Percentiles rank a stretch among this genome's conserved stretches.
Conservation (phyloP, 2,113 vertebrate species). For the Ceuthmochares aereus region DNA sequence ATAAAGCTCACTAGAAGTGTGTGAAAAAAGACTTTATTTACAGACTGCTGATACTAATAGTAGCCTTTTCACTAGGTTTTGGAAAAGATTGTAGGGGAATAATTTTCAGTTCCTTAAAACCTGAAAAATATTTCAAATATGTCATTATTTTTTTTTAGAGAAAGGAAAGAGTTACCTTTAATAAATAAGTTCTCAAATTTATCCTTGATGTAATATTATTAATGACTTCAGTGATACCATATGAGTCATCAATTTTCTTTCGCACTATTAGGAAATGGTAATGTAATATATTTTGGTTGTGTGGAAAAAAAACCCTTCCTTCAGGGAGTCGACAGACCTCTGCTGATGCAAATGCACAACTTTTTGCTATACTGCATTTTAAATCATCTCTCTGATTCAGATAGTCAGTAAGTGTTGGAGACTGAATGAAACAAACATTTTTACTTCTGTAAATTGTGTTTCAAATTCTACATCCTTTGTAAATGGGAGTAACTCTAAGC, state of each 20-base stretch:
- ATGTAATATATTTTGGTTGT: background rate
- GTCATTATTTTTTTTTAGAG: background rate
- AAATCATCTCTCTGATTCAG: background rate
- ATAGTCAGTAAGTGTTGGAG: background rate
- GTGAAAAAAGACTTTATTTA: background rate
- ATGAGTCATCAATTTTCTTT: background rate
- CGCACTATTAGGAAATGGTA: background rate
- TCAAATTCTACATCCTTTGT: background rate
- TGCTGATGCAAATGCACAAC: background rate
- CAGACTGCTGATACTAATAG: background rate
- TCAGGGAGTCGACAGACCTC: background rate
- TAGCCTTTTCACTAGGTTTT: background rate
- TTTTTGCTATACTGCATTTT: background rate
- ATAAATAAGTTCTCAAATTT: background rate
- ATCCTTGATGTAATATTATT: background rate
- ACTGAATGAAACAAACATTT: background rate
- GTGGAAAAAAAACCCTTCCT: background rate
- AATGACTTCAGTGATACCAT: background rate
- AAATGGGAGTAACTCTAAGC: background rate
- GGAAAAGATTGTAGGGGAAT: background rate
- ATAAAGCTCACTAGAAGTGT: background rate
- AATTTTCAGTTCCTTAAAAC: background rate
- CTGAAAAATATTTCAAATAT: background rate
- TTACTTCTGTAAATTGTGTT: constrained; percentile 10
- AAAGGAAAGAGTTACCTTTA: background rate